Percentiles rank a stretch among this genome's conserved stretches.
These are phyloP conservation scores for Scaptomyza parva DNA, from an alignment of 2,888 invertebrate genomes.

Conservation along the genomic window DNA sequence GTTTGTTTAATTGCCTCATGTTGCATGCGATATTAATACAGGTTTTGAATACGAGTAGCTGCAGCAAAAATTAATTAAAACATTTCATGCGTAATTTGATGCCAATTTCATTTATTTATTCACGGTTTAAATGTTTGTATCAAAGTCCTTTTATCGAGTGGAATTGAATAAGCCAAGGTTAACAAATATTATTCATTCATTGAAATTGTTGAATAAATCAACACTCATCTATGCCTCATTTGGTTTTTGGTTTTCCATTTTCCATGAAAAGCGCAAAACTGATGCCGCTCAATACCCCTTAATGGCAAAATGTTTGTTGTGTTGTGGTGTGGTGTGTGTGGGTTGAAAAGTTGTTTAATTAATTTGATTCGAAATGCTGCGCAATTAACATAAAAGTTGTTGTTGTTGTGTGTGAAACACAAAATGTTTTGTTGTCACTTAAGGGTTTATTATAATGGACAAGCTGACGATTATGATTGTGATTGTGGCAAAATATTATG, in stretches of 20 bases:
- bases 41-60: background rate
- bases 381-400: constrained; percentile 56
- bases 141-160: background rate
- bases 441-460: constrained; percentile 17
- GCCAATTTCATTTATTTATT: background rate
- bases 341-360: constrained; percentile 51
- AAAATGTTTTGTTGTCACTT: constrained; percentile 24
- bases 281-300: background rate
- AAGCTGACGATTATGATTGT: constrained; percentile 25
- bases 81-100: constrained; percentile 19
- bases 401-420: constrained; percentile 7
- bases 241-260: background rate
- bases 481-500: constrained; percentile 22
- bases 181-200: constrained; percentile 4
- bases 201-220: constrained; percentile 18
- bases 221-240: constrained; percentile 15
- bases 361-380: constrained; percentile 63
- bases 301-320: constrained; percentile 3
- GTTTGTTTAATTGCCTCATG: constrained; percentile 21
- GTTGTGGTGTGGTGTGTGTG: too few species aligned
- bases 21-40: constrained; percentile 7
- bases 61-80: constrained; percentile 24
- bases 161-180: constrained; percentile 1
- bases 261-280: constrained; percentile 19
- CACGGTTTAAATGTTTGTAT: background rate